phyloP scores from a whole-genome alignment of 2,113 vertebrate genomes.

The Seriola dumerili region DNA sequence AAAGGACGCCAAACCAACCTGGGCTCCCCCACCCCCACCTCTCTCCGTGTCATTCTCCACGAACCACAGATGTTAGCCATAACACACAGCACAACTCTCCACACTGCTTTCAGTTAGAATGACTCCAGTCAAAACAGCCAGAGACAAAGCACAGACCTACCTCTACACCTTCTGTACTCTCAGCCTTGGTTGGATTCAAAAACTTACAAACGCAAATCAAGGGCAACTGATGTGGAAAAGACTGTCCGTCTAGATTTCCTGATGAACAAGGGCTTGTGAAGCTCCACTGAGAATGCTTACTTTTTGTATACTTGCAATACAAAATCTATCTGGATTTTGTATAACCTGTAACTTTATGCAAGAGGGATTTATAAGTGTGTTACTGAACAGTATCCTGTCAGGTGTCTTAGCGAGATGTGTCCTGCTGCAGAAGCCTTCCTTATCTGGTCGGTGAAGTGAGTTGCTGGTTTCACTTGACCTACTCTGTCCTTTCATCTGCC shows the following conservation, averaged over 20 bases:
- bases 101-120: slow-evolving; percentile 18
- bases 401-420: slow-evolving; percentile 54
- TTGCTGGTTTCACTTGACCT: slow-evolving; percentile 64
- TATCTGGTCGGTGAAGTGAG: slow-evolving; percentile 60
- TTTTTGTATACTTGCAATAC: no score
- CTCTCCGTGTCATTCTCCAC: neutral
- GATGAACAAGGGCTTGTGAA: neutral
- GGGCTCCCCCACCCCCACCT: neutral
- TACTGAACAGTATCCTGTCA: slow-evolving; percentile 57
- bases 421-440: slow-evolving; percentile 44
- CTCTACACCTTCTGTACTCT: slow-evolving; percentile 24
- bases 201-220: neutral
- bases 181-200: slow-evolving; percentile 37
- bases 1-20: slow-evolving; percentile 23
- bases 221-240: neutral
- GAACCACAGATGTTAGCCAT: slow-evolving; percentile 62
- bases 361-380: neutral
- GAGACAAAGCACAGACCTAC: slow-evolving; percentile 47
- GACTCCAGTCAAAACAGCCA: slow-evolving; percentile 69
- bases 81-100: slow-evolving; percentile 43
- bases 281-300: neutral
- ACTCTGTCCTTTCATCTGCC: slow-evolving; percentile 55
- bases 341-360: neutral
- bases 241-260: neutral
- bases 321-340: neutral